Base-by-base conservation (phyloP, 2,888 invertebrate genomes). In the Hoplodrina blanda region DNA sequence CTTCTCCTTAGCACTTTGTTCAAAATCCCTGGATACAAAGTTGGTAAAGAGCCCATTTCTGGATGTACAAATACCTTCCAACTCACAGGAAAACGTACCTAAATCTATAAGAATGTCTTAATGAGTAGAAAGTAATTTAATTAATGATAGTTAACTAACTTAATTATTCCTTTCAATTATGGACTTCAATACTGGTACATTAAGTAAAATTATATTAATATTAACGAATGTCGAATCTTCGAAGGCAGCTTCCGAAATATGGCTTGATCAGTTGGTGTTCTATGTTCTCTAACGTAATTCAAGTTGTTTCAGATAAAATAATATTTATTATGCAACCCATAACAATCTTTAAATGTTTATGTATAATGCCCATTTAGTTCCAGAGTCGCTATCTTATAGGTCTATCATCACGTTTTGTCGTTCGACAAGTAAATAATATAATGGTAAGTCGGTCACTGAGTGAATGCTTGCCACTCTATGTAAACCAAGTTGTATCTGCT, bases 391-490 rank as follows among this genome's bases (percentile, higher is more conserved):
- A 78, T 76, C 76, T 66, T 52, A 68, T 10, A 54, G 19, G 68
- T 62, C 67, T 69, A 73, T 76, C 83, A 75, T 80, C 73, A 78
- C 77, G 81, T 73, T 78, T 69, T 71, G 73, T 73, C 62, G 44
- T 44, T 67, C 52, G n/a, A 54, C 44, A 67, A 73, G 61, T 57
- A 62, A 72, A 78, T 63, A 72, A 65, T 67, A 62, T 67, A 66
- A 59, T 62, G 52, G 53, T 69, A 73, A 62, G 62, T 70, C 65
- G 79, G 76, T 79, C 73, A 65, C 57, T 54, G 37, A 65, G 69
- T 69, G 70, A 70, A 70, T 55, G 65, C 57, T 61, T 76, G 60
- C 60, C 65, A 57, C 66, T 78, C 64, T 44, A 56, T 66, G 54
- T 60, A 55, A 59, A 70, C 50, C 52, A 1, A 49, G 19, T 46